Percentiles rank a stretch among this genome's conserved stretches.
These are phyloP conservation scores for Tiliacea citrago DNA, from an alignment of 2,888 invertebrate species.

Conservation along the genomic window DNA sequence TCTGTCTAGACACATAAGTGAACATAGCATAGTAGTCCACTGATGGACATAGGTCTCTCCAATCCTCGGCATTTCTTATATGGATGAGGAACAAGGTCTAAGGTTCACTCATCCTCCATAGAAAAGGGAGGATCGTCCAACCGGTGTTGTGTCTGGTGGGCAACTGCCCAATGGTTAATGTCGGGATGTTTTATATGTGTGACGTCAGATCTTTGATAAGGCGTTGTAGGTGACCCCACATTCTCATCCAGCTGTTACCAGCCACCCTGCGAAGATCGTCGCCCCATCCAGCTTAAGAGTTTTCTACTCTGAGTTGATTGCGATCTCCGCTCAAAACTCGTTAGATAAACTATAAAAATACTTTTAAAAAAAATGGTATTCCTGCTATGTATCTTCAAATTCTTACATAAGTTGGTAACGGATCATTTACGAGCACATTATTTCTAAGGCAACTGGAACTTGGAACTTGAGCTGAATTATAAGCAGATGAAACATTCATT, in stretches of 20 bases:
- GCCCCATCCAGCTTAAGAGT: background rate
- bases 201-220: too few relatives aligned
- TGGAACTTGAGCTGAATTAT: constrained; percentile 31
- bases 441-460: constrained; percentile 28
- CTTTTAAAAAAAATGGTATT: background rate
- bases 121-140: too few relatives aligned
- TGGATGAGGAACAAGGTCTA: too few relatives aligned
- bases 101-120: too few relatives aligned
- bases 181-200: too few relatives aligned
- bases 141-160: too few relatives aligned
- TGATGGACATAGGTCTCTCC: background rate
- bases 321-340: background rate
- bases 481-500: constrained; percentile 29
- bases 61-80: background rate
- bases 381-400: constrained; percentile 19
- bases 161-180: too few relatives aligned
- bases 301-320: background rate
- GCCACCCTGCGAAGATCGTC: too few relatives aligned
- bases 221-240: too few relatives aligned
- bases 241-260: background rate
- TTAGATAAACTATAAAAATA: too few relatives aligned
- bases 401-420: constrained; percentile 40
- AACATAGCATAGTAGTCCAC: background rate
- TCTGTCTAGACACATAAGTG: background rate
- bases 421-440: constrained; percentile 29